Conservation (phyloP, 2,113 vertebrate species). For the Edolisoma coerulescens region DNA sequence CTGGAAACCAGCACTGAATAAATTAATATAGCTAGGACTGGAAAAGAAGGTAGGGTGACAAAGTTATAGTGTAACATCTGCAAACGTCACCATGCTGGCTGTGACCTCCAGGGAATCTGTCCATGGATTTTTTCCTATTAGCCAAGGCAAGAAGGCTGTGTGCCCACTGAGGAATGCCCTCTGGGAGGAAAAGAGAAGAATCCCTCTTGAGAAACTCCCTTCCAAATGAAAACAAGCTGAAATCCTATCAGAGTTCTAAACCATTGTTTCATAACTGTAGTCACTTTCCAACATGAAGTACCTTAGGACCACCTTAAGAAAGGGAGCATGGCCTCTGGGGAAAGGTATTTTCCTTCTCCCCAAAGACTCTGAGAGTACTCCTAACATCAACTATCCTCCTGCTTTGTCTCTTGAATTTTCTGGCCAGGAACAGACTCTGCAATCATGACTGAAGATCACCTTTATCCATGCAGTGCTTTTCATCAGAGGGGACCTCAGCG, state of each 20-base stretch:
- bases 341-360: not conserved
- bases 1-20: constrained; percentile 47
- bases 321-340: not conserved
- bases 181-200: not conserved
- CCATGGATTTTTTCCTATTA: not conserved
- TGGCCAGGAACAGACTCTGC: not conserved
- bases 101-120: not conserved
- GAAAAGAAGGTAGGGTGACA: not conserved
- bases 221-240: not conserved
- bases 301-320: not conserved
- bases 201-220: not conserved
- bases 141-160: not conserved
- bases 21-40: constrained; percentile 40
- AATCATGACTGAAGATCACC: not conserved
- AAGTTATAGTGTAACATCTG: not conserved
- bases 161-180: not conserved
- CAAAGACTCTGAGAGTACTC: not conserved
- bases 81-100: not conserved
- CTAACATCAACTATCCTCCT: not conserved
- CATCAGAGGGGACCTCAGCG: not conserved
- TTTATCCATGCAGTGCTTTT: not conserved
- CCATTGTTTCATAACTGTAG: not conserved
- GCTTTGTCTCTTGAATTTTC: not conserved
- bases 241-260: not conserved
- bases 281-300: not conserved